Conservation (phyloP, 2,888 invertebrate genomes). For the Daptonema setosum region DNA sequence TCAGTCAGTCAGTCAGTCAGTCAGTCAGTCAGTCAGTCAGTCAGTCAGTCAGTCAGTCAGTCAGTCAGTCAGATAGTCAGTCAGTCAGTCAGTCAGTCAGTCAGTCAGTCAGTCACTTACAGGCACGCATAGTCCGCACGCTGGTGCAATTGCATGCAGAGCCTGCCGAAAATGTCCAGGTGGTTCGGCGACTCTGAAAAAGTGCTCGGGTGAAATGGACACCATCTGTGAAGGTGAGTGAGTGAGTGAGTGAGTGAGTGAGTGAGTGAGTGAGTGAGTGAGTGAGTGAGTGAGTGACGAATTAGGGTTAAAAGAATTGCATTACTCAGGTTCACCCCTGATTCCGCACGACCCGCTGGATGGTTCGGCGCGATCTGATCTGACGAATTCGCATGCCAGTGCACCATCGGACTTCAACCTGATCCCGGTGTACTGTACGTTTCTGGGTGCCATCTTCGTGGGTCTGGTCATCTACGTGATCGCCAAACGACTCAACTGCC, state of each 20-base stretch:
- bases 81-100: no score
- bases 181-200: neutral
- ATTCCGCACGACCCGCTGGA: neutral
- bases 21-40: no score
- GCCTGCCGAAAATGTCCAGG: neutral
- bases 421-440: conserved; percentile 28
- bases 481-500: conserved; percentile 19
- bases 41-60: no score
- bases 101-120: no score
- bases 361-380: no score
- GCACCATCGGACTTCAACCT: conserved; percentile 1
- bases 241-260: no score
- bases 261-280: no score
- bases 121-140: neutral
- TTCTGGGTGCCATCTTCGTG: conserved; percentile 25
- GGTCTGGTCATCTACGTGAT: conserved; percentile 27
- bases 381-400: neutral
- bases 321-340: neutral
- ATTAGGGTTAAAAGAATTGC: no score
- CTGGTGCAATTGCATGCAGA: neutral
- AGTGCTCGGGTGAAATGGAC: neutral
- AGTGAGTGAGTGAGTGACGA: no score
- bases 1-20: no score
- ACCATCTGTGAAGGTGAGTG: neutral
- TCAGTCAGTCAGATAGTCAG: no score